A percentile compares a stretch with the other conserved stretches of the same genome.
These are phyloP conservation scores for Beroe ovata DNA, from an alignment of 37 sponge, comb jelly and placozoan genomes.

Conservation along the genomic window DNA sequence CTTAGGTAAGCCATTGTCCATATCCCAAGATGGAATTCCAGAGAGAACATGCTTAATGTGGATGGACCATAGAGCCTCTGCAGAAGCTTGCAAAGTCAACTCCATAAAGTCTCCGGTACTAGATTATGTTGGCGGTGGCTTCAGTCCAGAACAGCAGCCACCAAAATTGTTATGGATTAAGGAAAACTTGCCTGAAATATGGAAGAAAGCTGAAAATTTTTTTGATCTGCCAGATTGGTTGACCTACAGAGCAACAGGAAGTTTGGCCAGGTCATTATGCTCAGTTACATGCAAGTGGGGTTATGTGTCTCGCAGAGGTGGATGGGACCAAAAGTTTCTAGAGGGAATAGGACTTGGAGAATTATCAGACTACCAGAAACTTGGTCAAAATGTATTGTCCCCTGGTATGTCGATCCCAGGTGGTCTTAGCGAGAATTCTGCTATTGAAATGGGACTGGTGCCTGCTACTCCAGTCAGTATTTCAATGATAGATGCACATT, in stretches of 20 bases:
- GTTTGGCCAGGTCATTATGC: conserved; percentile 74
- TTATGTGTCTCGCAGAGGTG: conserved; percentile 74
- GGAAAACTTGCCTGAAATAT: conserved; percentile 71
- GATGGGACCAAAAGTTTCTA: conserved; percentile 81
- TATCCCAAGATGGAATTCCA: conserved; percentile 68
- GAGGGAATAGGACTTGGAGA: conserved; percentile 72
- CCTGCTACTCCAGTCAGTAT: conserved; percentile 80
- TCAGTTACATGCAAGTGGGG: conserved; percentile 87
- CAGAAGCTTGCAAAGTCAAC: conserved; percentile 76
- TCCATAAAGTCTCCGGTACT: conserved; percentile 71
- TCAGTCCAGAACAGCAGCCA: conserved; percentile 87
- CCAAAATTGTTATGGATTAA: conserved; percentile 91
- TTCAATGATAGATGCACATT: conserved; percentile 87
- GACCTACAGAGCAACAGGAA: conserved; percentile 78
- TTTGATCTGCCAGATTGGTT: conserved; percentile 87
- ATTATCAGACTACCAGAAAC: conserved; percentile 63
- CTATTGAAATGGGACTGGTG: conserved; percentile 73
- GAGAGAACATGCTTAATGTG: conserved; percentile 78
- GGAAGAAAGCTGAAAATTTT: conserved; percentile 81
- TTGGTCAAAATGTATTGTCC: conserved; percentile 68
- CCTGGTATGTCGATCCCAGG: conserved; percentile 77
- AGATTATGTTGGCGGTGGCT: conserved; percentile 76
- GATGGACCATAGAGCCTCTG: conserved; percentile 83
- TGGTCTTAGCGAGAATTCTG: conserved; percentile 69
- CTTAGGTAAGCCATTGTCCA: conserved; percentile 72